These are phyloP conservation scores for Drosophila tropicalis DNA, from an alignment of 1,140 invertebrate genomes.

Conservation along the genomic window DNA sequence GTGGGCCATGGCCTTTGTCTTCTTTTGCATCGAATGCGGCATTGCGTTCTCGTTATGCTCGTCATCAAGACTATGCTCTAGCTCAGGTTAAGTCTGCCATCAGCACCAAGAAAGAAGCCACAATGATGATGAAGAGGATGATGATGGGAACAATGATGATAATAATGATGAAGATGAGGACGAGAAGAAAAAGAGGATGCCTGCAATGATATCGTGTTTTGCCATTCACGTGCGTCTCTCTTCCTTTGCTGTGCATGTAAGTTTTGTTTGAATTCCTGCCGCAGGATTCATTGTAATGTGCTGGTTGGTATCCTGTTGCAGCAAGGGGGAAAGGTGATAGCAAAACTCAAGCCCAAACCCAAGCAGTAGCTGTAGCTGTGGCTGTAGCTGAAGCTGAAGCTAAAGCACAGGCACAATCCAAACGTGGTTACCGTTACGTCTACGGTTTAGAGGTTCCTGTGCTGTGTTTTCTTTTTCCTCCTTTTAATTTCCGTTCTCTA, in stretches of 20 bases:
- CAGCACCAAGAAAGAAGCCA: constrained; percentile 4
- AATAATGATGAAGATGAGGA: constrained; percentile 13
- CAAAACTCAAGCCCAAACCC: constrained; percentile 19
- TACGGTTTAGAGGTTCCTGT: constrained; percentile 68
- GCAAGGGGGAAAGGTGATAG: constrained; percentile 1
- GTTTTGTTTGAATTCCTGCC: constrained; percentile 70
- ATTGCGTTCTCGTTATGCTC: constrained; percentile 55
- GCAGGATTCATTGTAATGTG: constrained; percentile 78
- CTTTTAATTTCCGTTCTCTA: constrained; percentile 75
- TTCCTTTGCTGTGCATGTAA: constrained; percentile 38
- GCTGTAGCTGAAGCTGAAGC: constrained; percentile 19
- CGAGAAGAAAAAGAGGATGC: background rate
- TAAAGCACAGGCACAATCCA: constrained; percentile 9
- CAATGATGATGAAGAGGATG: background rate
- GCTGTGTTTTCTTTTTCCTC: constrained; percentile 74
- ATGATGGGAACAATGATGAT: background rate
- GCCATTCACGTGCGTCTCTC: constrained; percentile 38
- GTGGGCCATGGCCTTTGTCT: background rate
- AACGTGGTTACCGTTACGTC: constrained; percentile 41
- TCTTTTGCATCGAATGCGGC: constrained; percentile 8
- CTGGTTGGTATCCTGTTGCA: constrained; percentile 61
- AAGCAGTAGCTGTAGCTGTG: constrained; percentile 22
- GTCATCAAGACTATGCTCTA: constrained; percentile 33
- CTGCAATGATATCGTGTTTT: constrained; percentile 57
- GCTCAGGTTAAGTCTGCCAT: constrained; percentile 17